phyloP scores from a whole-genome alignment of 2,797 vertebrate genomes.

The Tadarida brasiliensis region DNA sequence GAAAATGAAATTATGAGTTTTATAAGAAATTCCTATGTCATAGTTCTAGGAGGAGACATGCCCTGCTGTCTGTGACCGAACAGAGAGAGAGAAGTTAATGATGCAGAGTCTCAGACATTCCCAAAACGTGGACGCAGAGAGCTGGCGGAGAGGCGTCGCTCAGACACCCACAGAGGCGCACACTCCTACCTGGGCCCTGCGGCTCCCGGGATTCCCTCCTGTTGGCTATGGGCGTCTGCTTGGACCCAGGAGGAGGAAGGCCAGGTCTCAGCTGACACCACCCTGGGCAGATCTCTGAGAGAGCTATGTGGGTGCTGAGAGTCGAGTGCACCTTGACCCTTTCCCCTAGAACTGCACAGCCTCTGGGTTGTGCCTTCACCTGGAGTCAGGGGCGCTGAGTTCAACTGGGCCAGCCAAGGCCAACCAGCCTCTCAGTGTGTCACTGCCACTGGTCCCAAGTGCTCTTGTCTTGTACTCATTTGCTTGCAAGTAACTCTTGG shows the following conservation, averaged over 20 bases:
- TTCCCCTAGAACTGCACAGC: fast-evolving
- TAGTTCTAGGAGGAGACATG: background rate
- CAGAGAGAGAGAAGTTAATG: background rate
- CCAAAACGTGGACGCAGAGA: background rate
- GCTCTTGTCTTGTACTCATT: background rate
- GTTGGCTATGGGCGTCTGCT: background rate
- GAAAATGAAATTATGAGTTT: background rate
- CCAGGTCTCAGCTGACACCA: background rate
- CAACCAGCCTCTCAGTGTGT: background rate
- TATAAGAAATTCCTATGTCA: background rate
- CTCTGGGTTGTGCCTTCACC: background rate
- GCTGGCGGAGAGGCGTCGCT: background rate
- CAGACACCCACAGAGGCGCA: background rate
- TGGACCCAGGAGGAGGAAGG: too few species aligned
- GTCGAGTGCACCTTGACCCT: background rate
- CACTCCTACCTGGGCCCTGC: too few species aligned
- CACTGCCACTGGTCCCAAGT: too few species aligned
- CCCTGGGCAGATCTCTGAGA: background rate
- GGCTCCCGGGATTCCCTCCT: background rate
- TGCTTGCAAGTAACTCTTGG: slow-evolving; percentile 47
- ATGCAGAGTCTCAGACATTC: too few species aligned
- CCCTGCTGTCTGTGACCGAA: background rate
- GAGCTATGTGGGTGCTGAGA: background rate
- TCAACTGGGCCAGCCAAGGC: background rate
- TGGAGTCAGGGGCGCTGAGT: background rate